phyloP scores from a whole-genome alignment of 1,140 invertebrate species.

The Potamilus streckersoni region DNA sequence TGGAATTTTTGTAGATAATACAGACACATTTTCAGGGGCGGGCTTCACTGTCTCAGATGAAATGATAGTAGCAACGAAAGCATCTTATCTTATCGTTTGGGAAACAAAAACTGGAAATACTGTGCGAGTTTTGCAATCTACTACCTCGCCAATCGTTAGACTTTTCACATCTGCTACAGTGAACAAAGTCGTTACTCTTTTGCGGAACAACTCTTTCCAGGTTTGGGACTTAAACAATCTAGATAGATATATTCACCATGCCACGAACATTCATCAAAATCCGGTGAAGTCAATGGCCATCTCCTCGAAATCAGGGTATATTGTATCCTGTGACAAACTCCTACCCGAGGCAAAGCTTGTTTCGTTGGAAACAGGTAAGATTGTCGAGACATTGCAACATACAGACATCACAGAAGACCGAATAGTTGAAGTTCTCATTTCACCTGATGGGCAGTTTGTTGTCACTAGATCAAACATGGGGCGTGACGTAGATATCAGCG shows the following conservation, averaged over 20 bases:
- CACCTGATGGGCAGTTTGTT: slow-evolving; percentile 43
- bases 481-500: background rate
- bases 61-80: slow-evolving; percentile 49
- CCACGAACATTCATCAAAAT: slow-evolving; percentile 44
- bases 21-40: slow-evolving; percentile 51
- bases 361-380: slow-evolving; percentile 39
- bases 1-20: slow-evolving; percentile 45
- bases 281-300: slow-evolving; percentile 37
- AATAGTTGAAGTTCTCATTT: slow-evolving; percentile 37
- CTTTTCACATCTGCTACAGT: slow-evolving; percentile 50
- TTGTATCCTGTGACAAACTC: slow-evolving; percentile 35
- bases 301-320: slow-evolving; percentile 33
- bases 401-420: slow-evolving; percentile 36
- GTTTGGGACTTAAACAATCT: slow-evolving; percentile 62
- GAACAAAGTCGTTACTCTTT: slow-evolving; percentile 53
- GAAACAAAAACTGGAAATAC: slow-evolving; percentile 46
- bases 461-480: slow-evolving; percentile 32
- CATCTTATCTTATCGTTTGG: slow-evolving; percentile 59
- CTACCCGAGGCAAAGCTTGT: slow-evolving; percentile 49
- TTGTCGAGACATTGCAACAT: slow-evolving; percentile 43
- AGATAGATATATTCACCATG: slow-evolving; percentile 47
- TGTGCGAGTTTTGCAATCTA: slow-evolving; percentile 49
- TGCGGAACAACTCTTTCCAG: slow-evolving; percentile 54
- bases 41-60: slow-evolving; percentile 53
- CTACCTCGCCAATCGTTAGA: slow-evolving; percentile 40